These are phyloP conservation scores for Euzophera pinguis DNA, from an alignment of 2,888 invertebrate species.

Conservation along the genomic window DNA sequence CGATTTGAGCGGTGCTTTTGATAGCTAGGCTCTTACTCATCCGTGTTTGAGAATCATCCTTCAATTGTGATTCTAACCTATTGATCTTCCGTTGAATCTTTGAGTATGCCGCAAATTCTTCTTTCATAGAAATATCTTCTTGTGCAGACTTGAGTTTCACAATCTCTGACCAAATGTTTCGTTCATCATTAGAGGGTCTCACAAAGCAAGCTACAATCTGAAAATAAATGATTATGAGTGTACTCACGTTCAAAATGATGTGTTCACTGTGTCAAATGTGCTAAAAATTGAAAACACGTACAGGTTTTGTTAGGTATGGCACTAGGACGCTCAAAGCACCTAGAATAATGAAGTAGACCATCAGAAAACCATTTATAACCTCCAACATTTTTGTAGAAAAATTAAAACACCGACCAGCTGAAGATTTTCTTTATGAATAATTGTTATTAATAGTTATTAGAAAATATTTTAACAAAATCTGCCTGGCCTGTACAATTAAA, in stretches of 20 bases:
- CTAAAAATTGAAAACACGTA: slow-evolving; percentile 42
- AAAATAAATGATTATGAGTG: slow-evolving; percentile 19
- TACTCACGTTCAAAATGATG: too few relatives aligned
- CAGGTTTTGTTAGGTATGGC: slow-evolving; percentile 70
- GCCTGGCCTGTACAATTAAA: too few relatives aligned
- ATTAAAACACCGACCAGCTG: too few relatives aligned
- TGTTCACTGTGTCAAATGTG: neutral
- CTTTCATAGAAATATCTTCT: slow-evolving; percentile 73
- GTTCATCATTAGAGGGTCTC: slow-evolving; percentile 65
- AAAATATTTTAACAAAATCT: too few relatives aligned
- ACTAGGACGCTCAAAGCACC: slow-evolving; percentile 68
- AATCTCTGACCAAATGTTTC: slow-evolving; percentile 55
- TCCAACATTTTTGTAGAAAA: slow-evolving; percentile 51
- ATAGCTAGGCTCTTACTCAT: slow-evolving; percentile 58
- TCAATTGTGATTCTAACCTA: slow-evolving; percentile 67
- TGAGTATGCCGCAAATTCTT: slow-evolving; percentile 80
- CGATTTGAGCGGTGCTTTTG: slow-evolving; percentile 56
- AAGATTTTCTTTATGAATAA: too few relatives aligned
- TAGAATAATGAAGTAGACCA: slow-evolving; percentile 65
- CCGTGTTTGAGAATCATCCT: slow-evolving; percentile 57
- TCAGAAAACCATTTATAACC: slow-evolving; percentile 65
- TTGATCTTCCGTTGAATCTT: slow-evolving; percentile 80
- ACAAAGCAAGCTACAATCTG: slow-evolving; percentile 74
- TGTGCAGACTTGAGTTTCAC: slow-evolving; percentile 67
- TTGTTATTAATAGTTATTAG: too few relatives aligned